Conservation (phyloP, 2,797 vertebrate genomes). For the Euphonia xanthogaster region DNA sequence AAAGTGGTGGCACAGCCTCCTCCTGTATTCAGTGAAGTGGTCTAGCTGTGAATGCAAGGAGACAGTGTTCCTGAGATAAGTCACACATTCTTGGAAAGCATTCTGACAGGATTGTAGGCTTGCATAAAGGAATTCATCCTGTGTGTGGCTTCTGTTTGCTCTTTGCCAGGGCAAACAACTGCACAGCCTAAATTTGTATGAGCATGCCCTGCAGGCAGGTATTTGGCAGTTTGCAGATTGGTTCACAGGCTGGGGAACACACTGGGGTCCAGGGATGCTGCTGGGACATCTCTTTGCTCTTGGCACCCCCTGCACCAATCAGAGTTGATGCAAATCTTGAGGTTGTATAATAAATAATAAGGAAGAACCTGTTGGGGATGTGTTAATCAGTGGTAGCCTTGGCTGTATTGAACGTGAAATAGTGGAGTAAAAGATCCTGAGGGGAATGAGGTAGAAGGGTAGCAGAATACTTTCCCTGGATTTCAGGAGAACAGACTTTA, state of each 20-base stretch:
- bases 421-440: neutral
- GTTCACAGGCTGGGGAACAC: neutral
- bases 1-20: neutral
- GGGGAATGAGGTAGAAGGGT: neutral
- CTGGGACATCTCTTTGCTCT: neutral
- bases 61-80: neutral
- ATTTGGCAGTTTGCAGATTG: neutral
- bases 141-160: neutral
- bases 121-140: neutral
- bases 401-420: neutral
- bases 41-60: neutral
- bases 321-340: neutral
- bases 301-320: neutral
- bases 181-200: neutral
- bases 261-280: neutral
- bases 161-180: neutral
- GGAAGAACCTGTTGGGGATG: neutral
- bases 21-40: neutral
- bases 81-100: neutral
- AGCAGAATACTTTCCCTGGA: neutral
- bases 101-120: neutral
- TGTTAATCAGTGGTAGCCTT: neutral
- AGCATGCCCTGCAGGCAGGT: neutral
- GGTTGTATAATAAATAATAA: neutral
- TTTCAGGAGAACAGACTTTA: neutral